A percentile compares a stretch with the other conserved stretches of the same genome.
Conservation (phyloP, 2,888 invertebrate genomes). For the Hyles lineata region DNA sequence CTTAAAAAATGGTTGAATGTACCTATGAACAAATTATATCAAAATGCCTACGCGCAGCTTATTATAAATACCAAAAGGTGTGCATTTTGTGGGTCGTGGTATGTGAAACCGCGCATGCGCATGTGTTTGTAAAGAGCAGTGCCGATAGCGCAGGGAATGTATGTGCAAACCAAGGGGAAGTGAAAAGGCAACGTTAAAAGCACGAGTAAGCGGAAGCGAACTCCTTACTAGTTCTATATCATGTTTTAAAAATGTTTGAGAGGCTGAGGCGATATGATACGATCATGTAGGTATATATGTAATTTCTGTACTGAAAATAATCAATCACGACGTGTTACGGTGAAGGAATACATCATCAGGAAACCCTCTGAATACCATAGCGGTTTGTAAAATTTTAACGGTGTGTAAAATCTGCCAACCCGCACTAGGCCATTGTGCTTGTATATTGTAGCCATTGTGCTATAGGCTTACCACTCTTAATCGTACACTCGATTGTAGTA, state of each 20-base stretch:
- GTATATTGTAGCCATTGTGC: too few species aligned
- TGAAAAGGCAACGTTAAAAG: not conserved
- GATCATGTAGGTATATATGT: not conserved
- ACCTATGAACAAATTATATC: not conserved
- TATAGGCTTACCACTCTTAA: too few species aligned
- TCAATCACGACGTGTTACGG: too few species aligned
- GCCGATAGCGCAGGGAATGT: not conserved
- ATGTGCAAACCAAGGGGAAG: not conserved
- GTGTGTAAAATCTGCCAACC: too few species aligned
- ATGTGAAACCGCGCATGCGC: not conserved
- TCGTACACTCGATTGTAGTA: too few species aligned
- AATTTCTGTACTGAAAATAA: too few species aligned
- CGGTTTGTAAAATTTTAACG: too few species aligned
- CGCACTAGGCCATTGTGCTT: too few species aligned
- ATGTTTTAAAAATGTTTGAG: not conserved
- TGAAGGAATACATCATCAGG: too few species aligned
- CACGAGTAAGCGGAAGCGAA: not conserved
- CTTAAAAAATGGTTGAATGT: too few species aligned
- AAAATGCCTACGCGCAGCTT: conserved; percentile 8
- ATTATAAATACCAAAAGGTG: not conserved
- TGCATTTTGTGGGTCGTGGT: not conserved
- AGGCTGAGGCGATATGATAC: not conserved
- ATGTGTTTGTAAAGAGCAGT: not conserved
- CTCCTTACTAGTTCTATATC: not conserved
- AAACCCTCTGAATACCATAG: too few species aligned